Conservation (phyloP, 1,140 invertebrate genomes). For the Bombus terrestris region DNA sequence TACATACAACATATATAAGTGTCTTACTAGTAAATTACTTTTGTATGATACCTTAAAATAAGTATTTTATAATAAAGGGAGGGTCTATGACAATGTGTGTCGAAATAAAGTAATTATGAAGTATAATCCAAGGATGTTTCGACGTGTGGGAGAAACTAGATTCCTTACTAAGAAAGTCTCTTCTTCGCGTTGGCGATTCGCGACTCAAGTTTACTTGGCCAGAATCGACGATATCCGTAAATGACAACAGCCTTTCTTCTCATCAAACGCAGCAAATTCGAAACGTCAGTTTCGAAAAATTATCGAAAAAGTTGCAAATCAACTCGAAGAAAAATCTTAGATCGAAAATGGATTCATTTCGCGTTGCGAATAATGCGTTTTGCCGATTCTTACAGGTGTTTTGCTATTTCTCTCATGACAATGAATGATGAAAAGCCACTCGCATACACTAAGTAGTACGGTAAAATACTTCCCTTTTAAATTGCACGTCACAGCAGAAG, state of each 20-base stretch:
- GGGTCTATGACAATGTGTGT: slow-evolving; percentile 19
- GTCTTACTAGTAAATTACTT: slow-evolving; percentile 60
- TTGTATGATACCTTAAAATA: slow-evolving; percentile 55
- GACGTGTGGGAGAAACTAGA: slow-evolving; percentile 17
- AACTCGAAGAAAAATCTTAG: not conserved
- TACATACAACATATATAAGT: slow-evolving; percentile 67
- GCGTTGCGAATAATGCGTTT: not conserved
- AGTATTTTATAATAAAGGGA: slow-evolving; percentile 47
- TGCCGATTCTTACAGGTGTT: not conserved
- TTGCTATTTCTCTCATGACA: slow-evolving; percentile 7
- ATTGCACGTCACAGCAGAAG: slow-evolving; percentile 1
- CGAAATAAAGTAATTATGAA: slow-evolving; percentile 21
- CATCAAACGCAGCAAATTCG: not conserved
- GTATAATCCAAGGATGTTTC: slow-evolving; percentile 22
- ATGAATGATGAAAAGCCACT: slow-evolving; percentile 65
- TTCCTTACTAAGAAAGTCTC: slow-evolving; percentile 24
- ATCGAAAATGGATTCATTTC: not conserved
- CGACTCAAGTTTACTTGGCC: not conserved
- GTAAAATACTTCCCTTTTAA: slow-evolving; percentile 45
- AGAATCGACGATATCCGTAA: slow-evolving; percentile 11
- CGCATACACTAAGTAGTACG: slow-evolving; percentile 11
- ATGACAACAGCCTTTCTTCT: not conserved
- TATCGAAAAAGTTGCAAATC: not conserved
- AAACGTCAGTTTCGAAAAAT: slow-evolving; percentile 1
- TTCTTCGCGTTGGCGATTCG: slow-evolving; percentile 17